Percentiles rank a stretch among this genome's conserved stretches.
phyloP scores from a whole-genome alignment of 2,888 invertebrate species.

The Caradrina clavipalpis region DNA sequence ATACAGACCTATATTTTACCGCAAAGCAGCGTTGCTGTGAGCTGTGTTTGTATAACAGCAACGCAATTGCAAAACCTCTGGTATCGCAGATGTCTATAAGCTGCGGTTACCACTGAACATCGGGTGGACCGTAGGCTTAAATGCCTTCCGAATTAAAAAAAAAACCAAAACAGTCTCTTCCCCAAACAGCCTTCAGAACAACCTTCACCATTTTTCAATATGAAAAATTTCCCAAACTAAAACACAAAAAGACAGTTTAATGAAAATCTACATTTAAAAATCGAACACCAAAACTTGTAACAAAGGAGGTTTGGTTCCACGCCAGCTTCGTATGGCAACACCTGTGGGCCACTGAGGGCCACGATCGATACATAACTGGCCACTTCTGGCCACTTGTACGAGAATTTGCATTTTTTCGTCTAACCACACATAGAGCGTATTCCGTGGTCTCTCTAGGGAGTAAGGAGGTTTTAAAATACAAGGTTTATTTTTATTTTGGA shows the following conservation, averaged over 20 bases:
- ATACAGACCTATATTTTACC: too few species aligned
- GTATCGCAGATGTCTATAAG: too few species aligned
- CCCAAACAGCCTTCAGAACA: too few species aligned
- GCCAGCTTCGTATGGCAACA: constrained; percentile 47
- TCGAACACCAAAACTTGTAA: constrained; percentile 31
- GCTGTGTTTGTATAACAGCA: too few species aligned
- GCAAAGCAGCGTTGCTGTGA: too few species aligned
- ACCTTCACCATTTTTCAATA: neutral
- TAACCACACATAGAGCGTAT: constrained; percentile 27
- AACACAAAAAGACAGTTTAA: constrained; percentile 10
- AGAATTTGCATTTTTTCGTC: constrained; percentile 57
- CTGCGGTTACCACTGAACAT: too few species aligned
- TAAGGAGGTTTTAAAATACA: constrained; percentile 31
- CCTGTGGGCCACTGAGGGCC: constrained; percentile 48
- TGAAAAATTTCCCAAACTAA: neutral
- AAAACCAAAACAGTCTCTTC: neutral
- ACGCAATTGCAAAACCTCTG: too few species aligned
- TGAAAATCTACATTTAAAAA: constrained; percentile 35
- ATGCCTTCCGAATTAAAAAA: neutral
- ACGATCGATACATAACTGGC: constrained; percentile 57
- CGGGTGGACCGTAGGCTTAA: too few species aligned
- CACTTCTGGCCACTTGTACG: constrained; percentile 38
- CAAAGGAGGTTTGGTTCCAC: constrained; percentile 48
- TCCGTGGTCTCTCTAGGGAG: constrained; percentile 34
- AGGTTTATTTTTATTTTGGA: constrained; percentile 25